Conservation (phyloP, 2,797 vertebrate genomes). For the Cossypha niveicapilla region DNA sequence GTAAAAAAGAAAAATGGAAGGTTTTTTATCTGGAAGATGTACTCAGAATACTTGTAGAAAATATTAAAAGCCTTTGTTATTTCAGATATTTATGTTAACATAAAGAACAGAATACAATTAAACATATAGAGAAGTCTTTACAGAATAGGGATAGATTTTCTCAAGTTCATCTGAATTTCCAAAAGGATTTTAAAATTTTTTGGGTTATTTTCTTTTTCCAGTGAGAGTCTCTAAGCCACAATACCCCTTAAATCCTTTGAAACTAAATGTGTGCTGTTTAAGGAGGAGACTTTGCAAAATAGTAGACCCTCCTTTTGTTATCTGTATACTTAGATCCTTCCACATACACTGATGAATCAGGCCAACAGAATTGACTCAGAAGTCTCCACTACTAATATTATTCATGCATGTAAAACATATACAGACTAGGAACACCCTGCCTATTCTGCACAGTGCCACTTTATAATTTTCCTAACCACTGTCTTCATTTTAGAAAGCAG, state of each 20-base stretch:
- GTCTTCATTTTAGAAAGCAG: background rate
- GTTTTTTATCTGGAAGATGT: background rate
- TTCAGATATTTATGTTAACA: background rate
- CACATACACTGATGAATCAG: background rate
- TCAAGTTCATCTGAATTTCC: background rate
- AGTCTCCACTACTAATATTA: background rate
- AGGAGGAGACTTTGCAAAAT: background rate
- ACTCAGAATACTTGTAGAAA: background rate
- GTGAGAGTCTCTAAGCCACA: background rate
- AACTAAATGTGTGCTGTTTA: background rate
- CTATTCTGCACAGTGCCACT: background rate
- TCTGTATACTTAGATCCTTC: background rate
- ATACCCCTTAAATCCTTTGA: background rate
- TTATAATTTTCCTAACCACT: background rate
- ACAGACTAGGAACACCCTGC: background rate
- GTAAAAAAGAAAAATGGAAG: constrained; percentile 62
- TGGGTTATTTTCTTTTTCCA: background rate
- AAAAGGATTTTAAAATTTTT: background rate
- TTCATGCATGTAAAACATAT: background rate
- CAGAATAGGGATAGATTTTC: background rate
- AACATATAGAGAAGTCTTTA: background rate
- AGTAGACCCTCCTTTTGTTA: background rate
- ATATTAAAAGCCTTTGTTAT: background rate
- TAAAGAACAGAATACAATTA: background rate
- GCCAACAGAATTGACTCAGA: background rate